Conservation (phyloP, 2,113 vertebrate species). For the Bubo bubo region DNA sequence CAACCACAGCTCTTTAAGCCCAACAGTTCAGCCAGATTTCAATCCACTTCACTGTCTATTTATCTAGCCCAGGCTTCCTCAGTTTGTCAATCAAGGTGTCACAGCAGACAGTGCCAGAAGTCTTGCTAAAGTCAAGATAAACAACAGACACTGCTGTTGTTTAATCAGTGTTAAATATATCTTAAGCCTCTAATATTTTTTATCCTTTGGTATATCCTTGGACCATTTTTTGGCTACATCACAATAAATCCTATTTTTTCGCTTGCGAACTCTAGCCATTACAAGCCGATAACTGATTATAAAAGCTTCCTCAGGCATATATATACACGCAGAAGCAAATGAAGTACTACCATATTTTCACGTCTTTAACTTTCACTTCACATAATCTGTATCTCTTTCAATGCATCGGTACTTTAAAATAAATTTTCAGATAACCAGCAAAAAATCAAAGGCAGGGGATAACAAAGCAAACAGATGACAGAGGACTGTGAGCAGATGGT, state of each 20-base stretch:
- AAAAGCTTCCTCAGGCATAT: neutral
- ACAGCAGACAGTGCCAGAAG: neutral
- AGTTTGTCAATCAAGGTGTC: neutral
- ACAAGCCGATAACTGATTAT: neutral
- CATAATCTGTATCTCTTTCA: neutral
- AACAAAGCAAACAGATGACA: neutral
- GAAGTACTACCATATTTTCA: neutral
- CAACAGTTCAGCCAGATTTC: neutral
- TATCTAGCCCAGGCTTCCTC: neutral
- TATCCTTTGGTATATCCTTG: neutral
- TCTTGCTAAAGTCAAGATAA: neutral
- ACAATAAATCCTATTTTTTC: neutral
- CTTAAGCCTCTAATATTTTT: neutral
- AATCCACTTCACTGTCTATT: neutral
- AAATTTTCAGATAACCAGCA: neutral
- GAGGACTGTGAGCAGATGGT: neutral
- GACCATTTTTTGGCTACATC: neutral
- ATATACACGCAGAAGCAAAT: neutral
- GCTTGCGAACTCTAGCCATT: neutral
- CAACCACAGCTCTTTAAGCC: neutral
- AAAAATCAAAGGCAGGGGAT: neutral
- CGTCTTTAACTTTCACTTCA: neutral
- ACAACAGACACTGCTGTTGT: neutral
- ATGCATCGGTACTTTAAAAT: neutral
- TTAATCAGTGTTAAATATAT: neutral